Base-by-base conservation (phyloP, 2,797 vertebrate species). In the Coregonus suidteri region DNA sequence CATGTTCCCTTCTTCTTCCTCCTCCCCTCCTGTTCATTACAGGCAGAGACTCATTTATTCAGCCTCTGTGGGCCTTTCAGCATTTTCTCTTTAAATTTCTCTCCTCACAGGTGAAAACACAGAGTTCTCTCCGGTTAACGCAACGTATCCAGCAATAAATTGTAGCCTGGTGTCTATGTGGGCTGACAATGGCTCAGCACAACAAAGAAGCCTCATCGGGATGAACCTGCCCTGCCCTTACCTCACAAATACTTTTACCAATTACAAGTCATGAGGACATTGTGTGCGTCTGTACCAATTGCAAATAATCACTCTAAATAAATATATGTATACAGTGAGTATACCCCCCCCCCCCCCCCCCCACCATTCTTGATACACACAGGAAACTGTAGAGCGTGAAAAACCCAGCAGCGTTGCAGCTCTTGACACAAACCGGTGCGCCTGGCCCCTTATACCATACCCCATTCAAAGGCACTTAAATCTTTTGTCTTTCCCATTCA, bases 21-120 rank as follows among this genome's bases (percentile, higher is more conserved):
- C 75, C 35, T 30, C 75, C 74, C 74, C 74, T 31, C 30, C 77
- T 83, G 64, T 79, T 91, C 83, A 83, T 89, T 87, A 80, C 78
- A 83, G 75, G 77, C 78, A 67, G 73, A 69, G 82, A 82, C 84
- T 87, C 85, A 90, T 93, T 90, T 81, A 84, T 84, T 86, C 75
- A 67, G 82, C 71, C 77, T 84, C 84, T 75, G 68, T 67, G 81
- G 84, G 84, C 86, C 82, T 86, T 79, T 85, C 75, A 70, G 64
- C 70, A 72, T 83, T 85, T 85, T 82, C 78, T 82, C 76, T 76
- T 82, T 79, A 82, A 81, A 85, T 89, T 89, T 86, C 30, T 62
- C 79, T 80, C 47, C 76, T 78, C 73, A 35, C 75, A 0, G 20
- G 53, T 77, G 81, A 83, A 80, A 85, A 74, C 14, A 54, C 56